Base-by-base conservation (phyloP, 2,797 vertebrate genomes). In the Thalassophryne amazonica region DNA sequence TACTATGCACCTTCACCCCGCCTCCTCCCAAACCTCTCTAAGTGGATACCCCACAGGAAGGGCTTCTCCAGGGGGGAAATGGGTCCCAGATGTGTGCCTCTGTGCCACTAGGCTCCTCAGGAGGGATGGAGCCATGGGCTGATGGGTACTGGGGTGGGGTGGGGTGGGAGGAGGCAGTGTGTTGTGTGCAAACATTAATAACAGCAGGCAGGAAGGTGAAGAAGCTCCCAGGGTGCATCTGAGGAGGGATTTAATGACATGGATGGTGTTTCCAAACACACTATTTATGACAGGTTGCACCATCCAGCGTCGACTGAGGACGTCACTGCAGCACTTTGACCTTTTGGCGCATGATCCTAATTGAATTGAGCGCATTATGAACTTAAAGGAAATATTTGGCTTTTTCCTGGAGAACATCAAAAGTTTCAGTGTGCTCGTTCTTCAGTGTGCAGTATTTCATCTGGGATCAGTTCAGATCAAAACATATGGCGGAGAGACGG, bases 41-140 rank as follows among this genome's bases (percentile, higher is more conserved):
- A 88, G 81, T 88, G 77, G 87, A 88, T 87, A 84, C 87, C 87
- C 86, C 86, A 88, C 88, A 89, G 89, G 87, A 91, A 90, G 84
- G 81, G 75, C 83, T 86, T 78, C 83, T 85, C 85, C 78, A 84
- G 73, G 73, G 80, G 78, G 86, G 82, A 89, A 90, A 90, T 90
- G 75, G 86, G 79, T 89, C 85, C 89, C 89, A 89, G 88, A 90
- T 90, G 87, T 86, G 60, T 69, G 81, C 69, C 55, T 85, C 81
- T 82, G 81, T 86, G 84, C 81, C 83, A 81, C 84, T 74, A 56
- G 76, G 71, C 83, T 81, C 75, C 84, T 80, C 61, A 12, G 81
- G 77, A 83, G 80, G 73, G 73, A 81, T 79, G 81, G 80, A 84
- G 82, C 70, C 22, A 32, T 63, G 70, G 69, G 62, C 32, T 66